phyloP scores from a whole-genome alignment of 2,888 invertebrate genomes.

The Eristalinus aeneus region DNA sequence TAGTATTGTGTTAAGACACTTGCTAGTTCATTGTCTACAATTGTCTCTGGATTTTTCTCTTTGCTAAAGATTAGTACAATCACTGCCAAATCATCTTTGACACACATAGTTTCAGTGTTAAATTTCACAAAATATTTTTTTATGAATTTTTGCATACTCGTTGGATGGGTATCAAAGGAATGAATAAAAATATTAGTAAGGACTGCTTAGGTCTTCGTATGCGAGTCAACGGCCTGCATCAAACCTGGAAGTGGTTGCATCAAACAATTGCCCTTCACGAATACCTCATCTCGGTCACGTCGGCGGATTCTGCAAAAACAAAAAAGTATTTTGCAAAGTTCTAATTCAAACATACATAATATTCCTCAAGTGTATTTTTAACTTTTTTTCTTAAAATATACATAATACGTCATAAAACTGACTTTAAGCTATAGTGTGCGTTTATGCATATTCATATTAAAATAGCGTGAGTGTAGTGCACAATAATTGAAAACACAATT shows the following conservation, averaged over 20 bases:
- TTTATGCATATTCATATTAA: slow-evolving; percentile 32
- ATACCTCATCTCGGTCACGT: slow-evolving; percentile 90
- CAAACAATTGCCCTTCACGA: slow-evolving; percentile 94
- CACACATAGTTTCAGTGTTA: background rate
- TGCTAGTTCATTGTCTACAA: slow-evolving; percentile 16
- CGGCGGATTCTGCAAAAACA: slow-evolving; percentile 85
- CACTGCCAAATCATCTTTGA: background rate
- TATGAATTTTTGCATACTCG: slow-evolving; percentile 65
- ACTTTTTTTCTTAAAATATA: slow-evolving; percentile 29
- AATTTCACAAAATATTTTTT: slow-evolving; percentile 12
- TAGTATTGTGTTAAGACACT: slow-evolving; percentile 16
- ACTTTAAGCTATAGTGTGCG: slow-evolving; percentile 11
- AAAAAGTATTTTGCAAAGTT: slow-evolving; percentile 67
- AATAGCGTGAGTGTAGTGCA: slow-evolving; percentile 48
- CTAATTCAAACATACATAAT: slow-evolving; percentile 26
- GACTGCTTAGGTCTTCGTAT: slow-evolving; percentile 90
- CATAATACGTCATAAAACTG: slow-evolving; percentile 35
- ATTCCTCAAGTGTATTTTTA: slow-evolving; percentile 6
- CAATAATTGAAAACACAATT: slow-evolving; percentile 31
- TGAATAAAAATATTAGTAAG: slow-evolving; percentile 77
- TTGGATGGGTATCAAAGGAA: slow-evolving; percentile 80
- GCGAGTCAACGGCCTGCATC: slow-evolving; percentile 93
- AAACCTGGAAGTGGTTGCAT: slow-evolving; percentile 97
- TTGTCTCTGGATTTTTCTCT: slow-evolving; percentile 5
- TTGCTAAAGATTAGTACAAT: slow-evolving; percentile 21